Conservation (phyloP, 2,113 vertebrate species). For the Numenius arquata region DNA sequence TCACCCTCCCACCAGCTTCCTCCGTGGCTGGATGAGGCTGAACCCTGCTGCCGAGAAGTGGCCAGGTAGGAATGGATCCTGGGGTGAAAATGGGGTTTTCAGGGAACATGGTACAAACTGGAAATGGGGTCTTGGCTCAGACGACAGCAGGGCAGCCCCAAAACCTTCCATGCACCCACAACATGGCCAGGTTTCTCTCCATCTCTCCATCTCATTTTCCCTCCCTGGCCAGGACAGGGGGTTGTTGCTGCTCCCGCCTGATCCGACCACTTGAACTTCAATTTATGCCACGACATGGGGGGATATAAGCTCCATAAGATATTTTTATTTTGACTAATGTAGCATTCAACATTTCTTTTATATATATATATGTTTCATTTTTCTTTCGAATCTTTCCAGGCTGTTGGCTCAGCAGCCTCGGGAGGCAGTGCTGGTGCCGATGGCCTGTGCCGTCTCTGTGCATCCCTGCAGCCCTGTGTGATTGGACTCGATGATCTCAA, state of each 20-base stretch:
- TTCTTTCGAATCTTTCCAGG: neutral
- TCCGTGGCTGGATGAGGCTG: neutral
- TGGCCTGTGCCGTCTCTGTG: neutral
- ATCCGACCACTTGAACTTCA: neutral
- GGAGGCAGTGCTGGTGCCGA: neutral
- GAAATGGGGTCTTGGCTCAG: neutral
- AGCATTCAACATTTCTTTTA: neutral
- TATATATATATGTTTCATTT: neutral
- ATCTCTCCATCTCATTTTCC: neutral
- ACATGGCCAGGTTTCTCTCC: fast-evolving
- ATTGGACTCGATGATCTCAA: too few species aligned
- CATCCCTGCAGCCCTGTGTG: neutral
- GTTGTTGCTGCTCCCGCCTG: neutral
- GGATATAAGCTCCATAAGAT: neutral
- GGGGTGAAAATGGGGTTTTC: neutral
- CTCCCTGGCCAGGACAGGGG: neutral
- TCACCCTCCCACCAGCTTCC: neutral
- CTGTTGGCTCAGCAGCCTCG: neutral
- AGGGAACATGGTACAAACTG: neutral
- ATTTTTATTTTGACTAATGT: neutral
- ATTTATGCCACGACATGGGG: neutral
- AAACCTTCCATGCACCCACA: neutral
- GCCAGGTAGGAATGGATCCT: neutral
- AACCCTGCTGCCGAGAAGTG: neutral
- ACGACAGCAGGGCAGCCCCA: neutral